Conservation (phyloP, 2,797 vertebrate species). For the Acanthurus leucopareius region DNA sequence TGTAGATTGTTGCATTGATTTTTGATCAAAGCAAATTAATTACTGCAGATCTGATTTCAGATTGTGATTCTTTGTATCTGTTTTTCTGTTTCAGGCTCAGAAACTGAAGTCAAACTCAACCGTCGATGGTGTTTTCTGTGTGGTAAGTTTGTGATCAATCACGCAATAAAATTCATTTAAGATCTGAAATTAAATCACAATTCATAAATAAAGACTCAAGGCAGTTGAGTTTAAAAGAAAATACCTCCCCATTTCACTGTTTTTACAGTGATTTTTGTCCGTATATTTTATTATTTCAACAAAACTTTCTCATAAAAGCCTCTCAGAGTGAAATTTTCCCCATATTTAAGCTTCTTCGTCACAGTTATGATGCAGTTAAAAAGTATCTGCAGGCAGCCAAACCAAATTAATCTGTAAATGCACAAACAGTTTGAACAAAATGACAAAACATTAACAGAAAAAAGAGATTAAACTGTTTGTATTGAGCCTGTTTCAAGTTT, state of each 20-base stretch:
- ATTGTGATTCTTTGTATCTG: constrained; percentile 18
- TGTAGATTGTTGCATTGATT: constrained; percentile 34
- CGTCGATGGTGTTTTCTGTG: constrained; percentile 80
- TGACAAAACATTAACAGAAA: not conserved
- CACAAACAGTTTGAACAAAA: not conserved
- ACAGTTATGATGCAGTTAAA: no score
- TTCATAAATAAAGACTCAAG: no score
- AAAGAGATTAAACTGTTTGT: not conserved
- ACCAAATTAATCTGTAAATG: no score
- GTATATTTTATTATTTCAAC: no score
- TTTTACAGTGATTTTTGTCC: not conserved
- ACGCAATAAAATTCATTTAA: accelerated
- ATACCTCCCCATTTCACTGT: no score
- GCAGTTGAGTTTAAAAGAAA: no score
- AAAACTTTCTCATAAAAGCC: no score
- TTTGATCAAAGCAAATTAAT: constrained; percentile 31
- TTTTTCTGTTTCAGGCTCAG: constrained; percentile 87
- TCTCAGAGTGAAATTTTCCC: no score
- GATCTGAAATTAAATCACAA: not conserved
- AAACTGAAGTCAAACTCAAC: constrained; percentile 92
- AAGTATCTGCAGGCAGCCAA: no score
- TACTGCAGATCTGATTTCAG: not conserved
- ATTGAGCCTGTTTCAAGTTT: no score
- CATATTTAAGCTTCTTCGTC: no score
- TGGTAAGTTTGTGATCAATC: constrained; percentile 63